phyloP scores from a whole-genome alignment of 1,140 invertebrate species.

The Anoplolepis gracilipes region DNA sequence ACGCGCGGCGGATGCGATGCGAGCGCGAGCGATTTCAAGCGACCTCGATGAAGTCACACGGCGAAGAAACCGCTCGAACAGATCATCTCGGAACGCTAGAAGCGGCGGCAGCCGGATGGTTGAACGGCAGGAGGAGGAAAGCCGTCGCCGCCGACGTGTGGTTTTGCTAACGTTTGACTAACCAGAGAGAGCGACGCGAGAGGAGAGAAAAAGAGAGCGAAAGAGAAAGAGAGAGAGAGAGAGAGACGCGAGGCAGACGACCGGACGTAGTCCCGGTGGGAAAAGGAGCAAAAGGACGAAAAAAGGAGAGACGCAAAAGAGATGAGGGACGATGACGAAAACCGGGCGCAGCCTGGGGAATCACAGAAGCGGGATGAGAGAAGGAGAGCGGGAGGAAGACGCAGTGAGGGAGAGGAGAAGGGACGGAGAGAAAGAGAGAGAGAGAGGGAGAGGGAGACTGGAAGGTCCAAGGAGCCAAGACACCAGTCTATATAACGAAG shows the following conservation, averaged over 20 bases:
- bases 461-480: constrained; percentile 44
- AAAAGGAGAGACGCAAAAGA: constrained; percentile 33
- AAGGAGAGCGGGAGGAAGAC: not conserved
- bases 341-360: not conserved
- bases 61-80: constrained; percentile 27
- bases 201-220: not conserved
- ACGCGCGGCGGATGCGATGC: not conserved
- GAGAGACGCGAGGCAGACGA: not conserved
- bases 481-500: constrained; percentile 55
- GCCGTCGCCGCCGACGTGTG: constrained; percentile 46
- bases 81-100: constrained; percentile 25
- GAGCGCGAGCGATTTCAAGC: constrained; percentile 10
- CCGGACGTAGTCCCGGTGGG: constrained; percentile 38
- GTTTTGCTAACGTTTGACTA: constrained; percentile 48
- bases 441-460: constrained; percentile 5
- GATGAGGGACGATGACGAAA: constrained; percentile 43
- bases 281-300: constrained; percentile 13
- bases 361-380: not conserved
- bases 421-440: not conserved
- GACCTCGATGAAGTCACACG: constrained; percentile 15
- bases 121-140: constrained; percentile 33
- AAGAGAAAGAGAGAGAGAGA: not conserved
- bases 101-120: constrained; percentile 8
- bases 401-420: not conserved
- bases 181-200: constrained; percentile 31